These are phyloP conservation scores for Falco peregrinus DNA, from an alignment of 2,797 vertebrate genomes.

Conservation along the genomic window DNA sequence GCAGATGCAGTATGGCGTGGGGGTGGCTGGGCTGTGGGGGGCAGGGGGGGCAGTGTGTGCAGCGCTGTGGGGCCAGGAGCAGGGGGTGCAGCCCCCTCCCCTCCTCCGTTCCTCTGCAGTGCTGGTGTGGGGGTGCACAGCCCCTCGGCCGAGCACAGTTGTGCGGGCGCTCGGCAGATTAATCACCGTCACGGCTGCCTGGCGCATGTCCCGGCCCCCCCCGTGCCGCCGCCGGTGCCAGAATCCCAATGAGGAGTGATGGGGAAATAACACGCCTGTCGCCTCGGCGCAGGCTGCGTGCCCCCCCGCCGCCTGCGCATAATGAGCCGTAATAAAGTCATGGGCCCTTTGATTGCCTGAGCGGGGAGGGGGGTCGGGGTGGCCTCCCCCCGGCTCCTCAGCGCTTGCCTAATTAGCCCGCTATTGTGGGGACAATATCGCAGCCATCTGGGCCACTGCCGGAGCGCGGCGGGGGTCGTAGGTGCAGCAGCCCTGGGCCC, in stretches of 20 bases:
- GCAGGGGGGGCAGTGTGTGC: background rate
- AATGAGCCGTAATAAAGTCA: slow-evolving; percentile 20
- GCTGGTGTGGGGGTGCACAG: background rate
- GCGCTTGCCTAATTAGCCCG: background rate
- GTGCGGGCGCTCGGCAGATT: background rate
- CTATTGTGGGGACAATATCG: background rate
- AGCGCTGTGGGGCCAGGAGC: too few relatives aligned
- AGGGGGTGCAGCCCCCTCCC: background rate
- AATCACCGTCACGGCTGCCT: background rate
- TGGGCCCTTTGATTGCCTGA: background rate
- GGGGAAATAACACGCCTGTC: background rate
- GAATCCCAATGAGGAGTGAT: background rate
- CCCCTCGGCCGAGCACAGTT: background rate
- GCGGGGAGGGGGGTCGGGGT: background rate
- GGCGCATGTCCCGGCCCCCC: background rate
- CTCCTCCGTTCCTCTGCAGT: background rate
- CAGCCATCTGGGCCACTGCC: background rate
- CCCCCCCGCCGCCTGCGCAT: background rate
- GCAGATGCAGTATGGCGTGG: background rate
- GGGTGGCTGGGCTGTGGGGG: background rate
- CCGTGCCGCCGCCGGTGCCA: background rate
- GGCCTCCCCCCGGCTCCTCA: background rate
- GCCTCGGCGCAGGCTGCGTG: background rate
- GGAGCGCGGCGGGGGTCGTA: background rate
- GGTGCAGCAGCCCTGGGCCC: background rate